Conservation (phyloP, 2,113 vertebrate species). For the Vombatus ursinus region DNA sequence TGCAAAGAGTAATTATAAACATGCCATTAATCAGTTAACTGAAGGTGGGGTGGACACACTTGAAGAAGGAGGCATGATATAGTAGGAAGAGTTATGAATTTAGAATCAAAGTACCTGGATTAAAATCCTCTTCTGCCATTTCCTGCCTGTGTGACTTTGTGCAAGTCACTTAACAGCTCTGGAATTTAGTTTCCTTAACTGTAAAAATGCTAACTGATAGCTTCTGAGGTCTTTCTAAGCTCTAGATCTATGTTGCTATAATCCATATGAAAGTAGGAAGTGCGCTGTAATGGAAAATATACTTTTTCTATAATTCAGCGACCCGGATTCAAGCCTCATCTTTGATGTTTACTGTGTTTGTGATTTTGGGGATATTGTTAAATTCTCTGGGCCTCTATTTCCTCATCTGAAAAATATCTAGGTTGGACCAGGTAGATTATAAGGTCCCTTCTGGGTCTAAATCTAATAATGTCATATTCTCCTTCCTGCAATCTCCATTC, state of each 20-base stretch:
- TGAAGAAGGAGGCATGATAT: neutral
- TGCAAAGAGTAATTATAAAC: neutral
- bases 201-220: neutral
- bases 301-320: neutral
- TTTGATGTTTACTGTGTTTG: neutral
- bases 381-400: neutral
- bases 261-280: neutral
- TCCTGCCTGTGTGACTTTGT: neutral
- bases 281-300: no score
- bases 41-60: neutral
- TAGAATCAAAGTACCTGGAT: neutral
- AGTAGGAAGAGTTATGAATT: neutral
- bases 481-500: no score
- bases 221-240: neutral
- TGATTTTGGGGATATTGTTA: neutral
- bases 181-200: neutral
- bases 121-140: neutral
- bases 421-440: no score
- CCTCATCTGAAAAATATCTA: neutral
- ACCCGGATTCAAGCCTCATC: neutral
- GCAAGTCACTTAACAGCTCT: neutral
- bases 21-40: neutral
- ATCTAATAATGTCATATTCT: no score
- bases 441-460: neutral
- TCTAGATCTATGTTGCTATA: neutral